Conservation (phyloP, 92 coral and sea anemone species). For the Nematostella vectensis region DNA sequence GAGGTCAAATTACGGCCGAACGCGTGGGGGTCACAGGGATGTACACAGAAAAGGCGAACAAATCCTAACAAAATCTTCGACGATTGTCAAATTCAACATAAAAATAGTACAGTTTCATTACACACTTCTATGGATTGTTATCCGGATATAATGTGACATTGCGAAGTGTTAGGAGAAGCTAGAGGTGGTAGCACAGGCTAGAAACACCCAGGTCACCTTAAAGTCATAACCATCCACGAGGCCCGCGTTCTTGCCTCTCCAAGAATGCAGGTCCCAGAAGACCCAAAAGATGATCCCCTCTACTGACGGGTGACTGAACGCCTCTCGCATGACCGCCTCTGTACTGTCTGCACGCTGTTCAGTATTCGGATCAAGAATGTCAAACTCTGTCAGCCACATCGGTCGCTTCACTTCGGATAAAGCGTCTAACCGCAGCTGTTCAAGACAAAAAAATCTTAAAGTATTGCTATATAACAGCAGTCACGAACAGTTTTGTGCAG, state of each 20-base stretch:
- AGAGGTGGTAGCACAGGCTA: too few species aligned
- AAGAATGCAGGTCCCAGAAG: conserved; percentile 61
- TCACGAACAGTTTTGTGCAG: not conserved
- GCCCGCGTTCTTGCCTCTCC: conserved; percentile 74
- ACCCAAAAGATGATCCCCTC: conserved; percentile 70
- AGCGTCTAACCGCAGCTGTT: conserved; percentile 59
- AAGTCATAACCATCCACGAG: conserved; percentile 62
- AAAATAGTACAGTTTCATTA: too few species aligned
- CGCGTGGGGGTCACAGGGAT: too few species aligned
- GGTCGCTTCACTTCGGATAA: conserved; percentile 51
- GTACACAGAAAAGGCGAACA: too few species aligned
- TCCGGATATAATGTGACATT: too few species aligned
- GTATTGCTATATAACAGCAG: not conserved
- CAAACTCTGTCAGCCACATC: conserved; percentile 88
- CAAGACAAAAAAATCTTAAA: not conserved
- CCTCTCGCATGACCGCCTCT: conserved; percentile 70
- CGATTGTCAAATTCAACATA: too few species aligned
- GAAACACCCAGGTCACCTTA: conserved; percentile 51
- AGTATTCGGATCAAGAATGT: conserved; percentile 52
- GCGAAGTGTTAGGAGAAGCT: too few species aligned
- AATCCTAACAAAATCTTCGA: too few species aligned
- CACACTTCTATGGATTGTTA: too few species aligned
- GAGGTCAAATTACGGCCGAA: too few species aligned
- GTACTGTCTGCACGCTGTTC: conserved; percentile 57
- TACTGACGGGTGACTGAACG: conserved; percentile 70